phyloP scores from a whole-genome alignment of 2,113 vertebrate genomes.

The Monopterus albus region DNA sequence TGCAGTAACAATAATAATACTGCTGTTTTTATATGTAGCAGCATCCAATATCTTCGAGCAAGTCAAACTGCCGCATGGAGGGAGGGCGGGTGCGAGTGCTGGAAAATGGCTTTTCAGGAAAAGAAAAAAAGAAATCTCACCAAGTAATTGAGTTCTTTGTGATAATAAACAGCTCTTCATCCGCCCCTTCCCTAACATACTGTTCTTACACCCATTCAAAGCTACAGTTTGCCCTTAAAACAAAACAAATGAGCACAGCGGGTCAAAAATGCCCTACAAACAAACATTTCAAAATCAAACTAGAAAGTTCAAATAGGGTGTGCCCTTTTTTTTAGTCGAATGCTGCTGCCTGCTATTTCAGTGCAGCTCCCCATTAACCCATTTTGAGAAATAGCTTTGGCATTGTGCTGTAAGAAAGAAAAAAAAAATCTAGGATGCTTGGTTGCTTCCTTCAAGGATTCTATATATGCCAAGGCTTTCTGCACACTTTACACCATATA shows the following conservation, averaged over 20 bases:
- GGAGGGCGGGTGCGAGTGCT: too few species aligned
- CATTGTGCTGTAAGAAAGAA: conserved; percentile 1
- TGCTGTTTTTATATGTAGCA: conserved; percentile 16
- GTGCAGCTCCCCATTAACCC: conserved; percentile 31
- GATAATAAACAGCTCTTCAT: conserved; percentile 15
- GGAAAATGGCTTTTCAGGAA: neutral
- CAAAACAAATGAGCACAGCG: neutral
- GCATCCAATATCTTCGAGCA: neutral
- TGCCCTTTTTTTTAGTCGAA: neutral
- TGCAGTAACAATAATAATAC: conserved; percentile 17
- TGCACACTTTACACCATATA: neutral
- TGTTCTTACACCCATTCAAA: neutral
- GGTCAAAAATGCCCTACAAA: neutral
- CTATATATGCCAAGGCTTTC: neutral
- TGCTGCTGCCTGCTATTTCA: conserved; percentile 7
- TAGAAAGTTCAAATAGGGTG: conserved; percentile 7
- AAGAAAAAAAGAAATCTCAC: neutral
- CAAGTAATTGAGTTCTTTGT: conserved; percentile 9
- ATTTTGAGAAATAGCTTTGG: conserved; percentile 16
- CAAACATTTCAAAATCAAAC: conserved; percentile 30
- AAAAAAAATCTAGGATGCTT: conserved; percentile 9
- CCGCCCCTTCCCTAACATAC: neutral
- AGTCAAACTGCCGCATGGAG: too few species aligned
- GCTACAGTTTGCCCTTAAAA: conserved; percentile 9
- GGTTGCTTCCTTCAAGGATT: conserved; percentile 7